These are phyloP conservation scores for Seira ritae DNA, from an alignment of 2,888 invertebrate species.

Conservation along the genomic window DNA sequence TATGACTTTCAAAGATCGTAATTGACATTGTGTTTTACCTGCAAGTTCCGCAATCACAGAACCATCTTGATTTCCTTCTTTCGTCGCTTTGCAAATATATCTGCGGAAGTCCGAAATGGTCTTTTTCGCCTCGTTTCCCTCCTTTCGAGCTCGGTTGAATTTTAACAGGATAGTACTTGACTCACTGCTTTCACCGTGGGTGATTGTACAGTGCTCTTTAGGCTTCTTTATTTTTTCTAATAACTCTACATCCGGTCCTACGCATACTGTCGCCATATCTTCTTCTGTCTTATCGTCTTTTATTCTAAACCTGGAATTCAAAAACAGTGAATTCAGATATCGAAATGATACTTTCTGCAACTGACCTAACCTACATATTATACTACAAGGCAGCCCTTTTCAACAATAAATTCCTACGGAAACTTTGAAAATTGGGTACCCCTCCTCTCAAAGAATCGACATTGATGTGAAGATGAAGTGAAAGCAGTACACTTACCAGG, in stretches of 20 bases:
- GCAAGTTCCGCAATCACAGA: slow-evolving; percentile 46
- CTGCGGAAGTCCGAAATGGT: slow-evolving; percentile 68
- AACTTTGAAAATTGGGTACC: too few relatives aligned
- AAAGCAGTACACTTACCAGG: slow-evolving; percentile 69
- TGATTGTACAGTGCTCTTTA: slow-evolving; percentile 56
- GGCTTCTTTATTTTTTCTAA: slow-evolving; percentile 31
- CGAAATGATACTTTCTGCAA: too few relatives aligned
- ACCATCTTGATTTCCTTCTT: slow-evolving; percentile 66
- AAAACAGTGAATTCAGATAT: too few relatives aligned
- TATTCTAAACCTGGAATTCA: slow-evolving; percentile 62
- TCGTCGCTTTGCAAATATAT: slow-evolving; percentile 63
- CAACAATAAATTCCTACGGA: too few relatives aligned
- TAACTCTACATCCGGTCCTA: slow-evolving; percentile 58
- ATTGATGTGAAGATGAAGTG: too few relatives aligned
- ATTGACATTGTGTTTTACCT: too few relatives aligned
- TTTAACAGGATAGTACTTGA: slow-evolving; percentile 47
- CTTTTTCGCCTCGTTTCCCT: slow-evolving; percentile 57
- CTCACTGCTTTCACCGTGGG: not conserved
- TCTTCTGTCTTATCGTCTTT: slow-evolving; percentile 58
- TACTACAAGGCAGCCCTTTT: too few relatives aligned
- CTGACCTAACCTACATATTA: too few relatives aligned
- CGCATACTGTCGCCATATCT: slow-evolving; percentile 58
- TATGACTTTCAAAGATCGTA: too few relatives aligned
- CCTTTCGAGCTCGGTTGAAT: slow-evolving; percentile 64
- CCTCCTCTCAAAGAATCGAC: too few relatives aligned